These are phyloP conservation scores for Sthenelais limicola DNA, from an alignment of 2,888 invertebrate species.

Conservation along the genomic window DNA sequence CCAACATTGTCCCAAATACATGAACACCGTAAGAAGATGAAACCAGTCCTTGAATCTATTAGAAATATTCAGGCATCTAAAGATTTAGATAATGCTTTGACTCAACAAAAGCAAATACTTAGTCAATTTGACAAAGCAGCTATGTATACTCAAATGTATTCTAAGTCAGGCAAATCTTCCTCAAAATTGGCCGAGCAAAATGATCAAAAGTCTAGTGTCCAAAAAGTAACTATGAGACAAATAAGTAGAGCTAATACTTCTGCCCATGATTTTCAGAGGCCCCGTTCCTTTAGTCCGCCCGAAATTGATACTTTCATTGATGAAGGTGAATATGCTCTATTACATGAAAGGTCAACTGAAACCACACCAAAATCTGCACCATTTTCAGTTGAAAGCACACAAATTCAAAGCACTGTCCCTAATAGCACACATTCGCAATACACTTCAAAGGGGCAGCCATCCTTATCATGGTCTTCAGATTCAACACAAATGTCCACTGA, in stretches of 20 bases:
- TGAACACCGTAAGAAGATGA: constrained; percentile 33
- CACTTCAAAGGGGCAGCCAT: too few species aligned
- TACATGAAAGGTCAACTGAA: background rate
- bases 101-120: constrained; percentile 9
- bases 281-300: background rate
- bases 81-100: constrained; percentile 8
- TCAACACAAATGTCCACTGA: too few species aligned
- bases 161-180: background rate
- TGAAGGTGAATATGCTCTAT: constrained; percentile 26
- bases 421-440: too few species aligned
- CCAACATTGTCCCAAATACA: constrained; percentile 24
- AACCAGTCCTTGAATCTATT: constrained; percentile 29
- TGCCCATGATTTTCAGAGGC: background rate
- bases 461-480: too few species aligned
- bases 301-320: constrained; percentile 10
- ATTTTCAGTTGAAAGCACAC: too few species aligned
- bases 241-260: background rate
- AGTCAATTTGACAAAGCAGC: constrained; percentile 34
- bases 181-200: background rate
- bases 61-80: background rate
- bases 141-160: constrained; percentile 14
- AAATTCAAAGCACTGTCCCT: too few species aligned
- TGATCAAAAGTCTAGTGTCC: background rate
- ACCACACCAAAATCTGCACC: too few species aligned
- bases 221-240: background rate